Evolutionary conservation across 2,888 invertebrate genomes (phyloP).

Genomic region (Tipula lateralis): DNA sequence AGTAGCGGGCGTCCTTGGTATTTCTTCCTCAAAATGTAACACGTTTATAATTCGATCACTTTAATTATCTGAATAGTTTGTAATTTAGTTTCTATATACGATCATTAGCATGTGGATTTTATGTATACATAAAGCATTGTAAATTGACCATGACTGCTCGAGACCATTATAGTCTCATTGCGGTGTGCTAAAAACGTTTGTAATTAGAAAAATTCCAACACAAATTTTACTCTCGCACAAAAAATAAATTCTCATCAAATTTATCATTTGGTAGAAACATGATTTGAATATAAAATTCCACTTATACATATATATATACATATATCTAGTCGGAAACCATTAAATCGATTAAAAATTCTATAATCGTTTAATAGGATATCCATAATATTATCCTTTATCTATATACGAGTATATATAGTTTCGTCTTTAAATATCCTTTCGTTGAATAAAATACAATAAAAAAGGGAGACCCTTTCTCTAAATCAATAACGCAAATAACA

Average conservation of each 20-base stretch:
- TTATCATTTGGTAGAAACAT: not conserved
- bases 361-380: constrained; percentile 27
- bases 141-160: not conserved
- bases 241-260: constrained; percentile 6
- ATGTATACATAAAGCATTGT: not conserved
- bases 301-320: not conserved
- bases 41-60: not conserved
- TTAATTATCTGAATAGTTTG: not conserved
- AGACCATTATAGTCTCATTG: not conserved
- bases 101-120: not conserved
- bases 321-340: not conserved
- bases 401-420: no score
- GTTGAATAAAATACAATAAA: not conserved
- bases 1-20: not conserved
- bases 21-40: not conserved
- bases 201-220: not conserved
- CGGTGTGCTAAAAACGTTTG: not conserved
- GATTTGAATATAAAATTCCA: constrained; percentile 4
- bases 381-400: not conserved
- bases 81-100: not conserved
- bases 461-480: not conserved
- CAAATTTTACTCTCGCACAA: not conserved
- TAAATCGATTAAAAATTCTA: constrained; percentile 27
- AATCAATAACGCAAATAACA: constrained; percentile 19
- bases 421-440: not conserved